Conservation (phyloP, 2,888 invertebrate genomes). For the Melangyna quadrimaculata region DNA sequence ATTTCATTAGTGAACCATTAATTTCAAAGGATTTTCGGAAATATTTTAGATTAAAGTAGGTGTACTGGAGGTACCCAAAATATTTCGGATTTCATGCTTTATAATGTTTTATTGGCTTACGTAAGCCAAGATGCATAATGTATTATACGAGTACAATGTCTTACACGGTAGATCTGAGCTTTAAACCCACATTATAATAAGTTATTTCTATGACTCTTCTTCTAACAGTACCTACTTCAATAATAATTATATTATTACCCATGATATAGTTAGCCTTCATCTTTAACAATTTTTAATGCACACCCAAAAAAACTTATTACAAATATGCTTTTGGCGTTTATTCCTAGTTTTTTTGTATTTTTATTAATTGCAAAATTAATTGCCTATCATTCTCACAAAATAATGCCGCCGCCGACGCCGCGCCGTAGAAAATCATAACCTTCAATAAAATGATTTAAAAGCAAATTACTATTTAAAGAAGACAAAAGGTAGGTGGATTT, state of each 20-base stretch:
- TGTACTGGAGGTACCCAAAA: too few relatives aligned
- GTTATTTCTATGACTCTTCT: neutral
- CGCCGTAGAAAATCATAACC: neutral
- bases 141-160: too few relatives aligned
- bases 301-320: neutral
- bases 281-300: neutral
- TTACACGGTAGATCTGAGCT: too few relatives aligned
- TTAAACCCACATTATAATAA: neutral
- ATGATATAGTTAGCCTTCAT: neutral
- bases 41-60: too few relatives aligned
- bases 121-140: too few relatives aligned
- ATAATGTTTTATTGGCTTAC: too few relatives aligned
- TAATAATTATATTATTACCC: too few relatives aligned
- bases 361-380: slow-evolving; percentile 8
- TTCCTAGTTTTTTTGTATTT: neutral
- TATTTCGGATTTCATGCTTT: too few relatives aligned
- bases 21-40: too few relatives aligned
- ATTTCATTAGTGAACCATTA: too few relatives aligned
- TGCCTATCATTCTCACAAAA: neutral
- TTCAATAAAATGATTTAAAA: neutral
- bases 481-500: neutral
- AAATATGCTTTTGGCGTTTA: neutral
- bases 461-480: neutral
- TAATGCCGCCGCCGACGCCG: too few relatives aligned
- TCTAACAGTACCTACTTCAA: too few relatives aligned